Evolutionary conservation across 1,140 invertebrate genomes (phyloP).

Genomic region (Drosophila orena): DNA sequence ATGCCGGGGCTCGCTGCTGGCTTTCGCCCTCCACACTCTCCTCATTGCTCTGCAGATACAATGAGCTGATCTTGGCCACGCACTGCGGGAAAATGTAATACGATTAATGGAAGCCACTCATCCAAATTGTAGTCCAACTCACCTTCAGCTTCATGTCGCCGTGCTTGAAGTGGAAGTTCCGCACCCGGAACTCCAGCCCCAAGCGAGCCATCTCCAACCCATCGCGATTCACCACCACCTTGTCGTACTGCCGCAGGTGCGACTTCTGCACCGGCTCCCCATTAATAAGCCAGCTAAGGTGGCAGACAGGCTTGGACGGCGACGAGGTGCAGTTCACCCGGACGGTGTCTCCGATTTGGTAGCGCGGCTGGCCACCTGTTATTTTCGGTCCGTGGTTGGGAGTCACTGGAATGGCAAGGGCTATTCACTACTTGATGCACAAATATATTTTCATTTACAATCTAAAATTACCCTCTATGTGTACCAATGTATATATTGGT

Average conservation of each 20-base stretch:
- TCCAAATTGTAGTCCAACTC: constrained; percentile 26
- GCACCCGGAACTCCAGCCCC: constrained; percentile 90
- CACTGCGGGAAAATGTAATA: constrained; percentile 85
- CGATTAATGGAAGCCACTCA: too few relatives aligned
- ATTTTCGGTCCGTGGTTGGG: constrained; percentile 93
- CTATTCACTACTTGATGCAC: neutral
- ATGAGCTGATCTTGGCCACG: constrained; percentile 92
- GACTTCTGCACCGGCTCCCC: constrained; percentile 89
- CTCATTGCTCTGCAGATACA: constrained; percentile 93
- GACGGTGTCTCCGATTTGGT: constrained; percentile 92
- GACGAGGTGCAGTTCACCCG: constrained; percentile 93
- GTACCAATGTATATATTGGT: too few relatives aligned
- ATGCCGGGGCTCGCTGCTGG: constrained; percentile 87
- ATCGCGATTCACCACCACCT: constrained; percentile 74
- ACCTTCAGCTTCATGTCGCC: constrained; percentile 94
- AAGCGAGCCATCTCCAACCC: constrained; percentile 90
- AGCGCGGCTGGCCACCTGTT: constrained; percentile 90
- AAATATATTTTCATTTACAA: too few relatives aligned
- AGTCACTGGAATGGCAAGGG: constrained; percentile 87
- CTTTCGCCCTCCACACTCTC: constrained; percentile 91
- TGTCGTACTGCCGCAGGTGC: constrained; percentile 79
- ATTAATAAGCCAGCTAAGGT: constrained; percentile 95
- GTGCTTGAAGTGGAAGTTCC: constrained; percentile 90
- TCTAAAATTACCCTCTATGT: too few relatives aligned
- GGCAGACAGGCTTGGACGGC: constrained; percentile 92